phyloP scores from a whole-genome alignment of 2,888 invertebrate genomes.

The Metacarcinus magister region DNA sequence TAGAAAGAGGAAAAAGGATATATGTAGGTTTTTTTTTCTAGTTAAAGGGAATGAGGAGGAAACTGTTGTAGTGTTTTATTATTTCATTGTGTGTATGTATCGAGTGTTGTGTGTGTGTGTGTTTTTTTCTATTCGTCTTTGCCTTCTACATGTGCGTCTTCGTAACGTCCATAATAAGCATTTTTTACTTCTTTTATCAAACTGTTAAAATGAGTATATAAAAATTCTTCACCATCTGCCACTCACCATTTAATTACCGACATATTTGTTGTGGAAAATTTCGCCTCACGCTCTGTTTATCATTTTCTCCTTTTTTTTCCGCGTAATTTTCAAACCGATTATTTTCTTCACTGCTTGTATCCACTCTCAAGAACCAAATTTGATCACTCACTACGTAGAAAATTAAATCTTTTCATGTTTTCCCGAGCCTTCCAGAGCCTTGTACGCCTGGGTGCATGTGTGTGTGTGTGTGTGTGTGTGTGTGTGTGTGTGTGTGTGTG shows the following conservation, averaged over 20 bases:
- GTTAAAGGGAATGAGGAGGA: neutral
- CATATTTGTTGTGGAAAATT: constrained; percentile 5
- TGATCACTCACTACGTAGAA: constrained; percentile 32
- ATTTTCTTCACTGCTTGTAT: neutral
- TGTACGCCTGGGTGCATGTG: neutral
- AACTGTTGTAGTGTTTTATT: neutral
- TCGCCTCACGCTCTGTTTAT: neutral
- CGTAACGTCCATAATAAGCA: neutral
- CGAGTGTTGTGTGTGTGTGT: neutral
- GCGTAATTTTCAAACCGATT: neutral
- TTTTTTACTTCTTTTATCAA: neutral
- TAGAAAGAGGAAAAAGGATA: neutral
- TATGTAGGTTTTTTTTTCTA: neutral
- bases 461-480: no score
- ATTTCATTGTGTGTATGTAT: neutral
- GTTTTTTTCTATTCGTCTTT: neutral
- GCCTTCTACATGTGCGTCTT: neutral
- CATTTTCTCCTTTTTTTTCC: neutral
- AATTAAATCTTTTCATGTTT: constrained; percentile 26
- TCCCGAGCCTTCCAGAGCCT: neutral
- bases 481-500: no score
- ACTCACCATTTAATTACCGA: neutral
- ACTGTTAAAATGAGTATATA: neutral
- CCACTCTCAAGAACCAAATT: neutral
- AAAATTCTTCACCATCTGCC: neutral